Conservation (phyloP, 2,797 vertebrate genomes). For the Tenualosa thibaudeaui region DNA sequence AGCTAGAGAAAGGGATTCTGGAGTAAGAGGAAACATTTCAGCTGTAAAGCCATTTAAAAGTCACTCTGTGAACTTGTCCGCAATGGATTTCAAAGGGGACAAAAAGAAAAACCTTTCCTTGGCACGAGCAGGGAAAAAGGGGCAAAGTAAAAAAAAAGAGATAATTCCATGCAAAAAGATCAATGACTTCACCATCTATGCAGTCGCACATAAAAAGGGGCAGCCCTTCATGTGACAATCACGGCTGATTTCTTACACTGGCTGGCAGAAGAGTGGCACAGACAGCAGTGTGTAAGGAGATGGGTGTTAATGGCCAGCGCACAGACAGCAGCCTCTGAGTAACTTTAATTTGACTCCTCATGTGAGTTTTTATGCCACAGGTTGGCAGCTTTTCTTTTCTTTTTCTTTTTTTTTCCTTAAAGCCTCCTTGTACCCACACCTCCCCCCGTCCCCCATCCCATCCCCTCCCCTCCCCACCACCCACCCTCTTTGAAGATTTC, state of each 20-base stretch:
- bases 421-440: neutral
- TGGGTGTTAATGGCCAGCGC: neutral
- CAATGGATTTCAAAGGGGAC: conserved; percentile 56
- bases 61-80: conserved; percentile 48
- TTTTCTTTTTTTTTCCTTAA: neutral
- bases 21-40: conserved; percentile 2
- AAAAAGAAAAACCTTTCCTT: conserved; percentile 39
- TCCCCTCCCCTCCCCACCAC: too few species aligned
- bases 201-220: conserved; percentile 38
- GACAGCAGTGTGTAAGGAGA: neutral
- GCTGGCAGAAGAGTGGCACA: neutral
- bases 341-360: neutral
- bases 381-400: neutral
- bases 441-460: too few species aligned
- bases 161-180: conserved; percentile 57
- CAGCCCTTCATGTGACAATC: conserved; percentile 36
- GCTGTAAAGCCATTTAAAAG: conserved; percentile 45
- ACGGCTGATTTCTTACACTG: conserved; percentile 31
- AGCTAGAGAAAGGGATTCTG: conserved; percentile 13
- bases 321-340: neutral
- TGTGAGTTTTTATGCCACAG: neutral
- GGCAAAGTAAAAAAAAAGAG: conserved; percentile 14
- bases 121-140: neutral
- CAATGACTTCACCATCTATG: conserved; percentile 48
- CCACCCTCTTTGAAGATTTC: conserved; percentile 21